Evolutionary conservation across 2,888 invertebrate genomes (phyloP).

Genomic region (Pheosia tremula): DNA sequence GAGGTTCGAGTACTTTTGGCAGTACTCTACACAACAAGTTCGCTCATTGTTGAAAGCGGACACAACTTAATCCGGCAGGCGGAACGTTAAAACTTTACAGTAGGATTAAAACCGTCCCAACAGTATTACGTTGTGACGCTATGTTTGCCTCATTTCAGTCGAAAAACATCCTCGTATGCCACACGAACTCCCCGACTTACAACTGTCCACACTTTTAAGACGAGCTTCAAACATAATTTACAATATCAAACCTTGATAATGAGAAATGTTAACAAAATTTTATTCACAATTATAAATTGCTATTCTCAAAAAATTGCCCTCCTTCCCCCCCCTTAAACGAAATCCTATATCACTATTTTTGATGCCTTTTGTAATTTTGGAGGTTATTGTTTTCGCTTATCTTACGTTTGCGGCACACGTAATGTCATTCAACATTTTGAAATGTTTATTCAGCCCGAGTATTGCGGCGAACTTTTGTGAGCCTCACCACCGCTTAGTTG

Average conservation of each 20-base stretch:
- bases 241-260: not conserved
- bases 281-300: too few species aligned
- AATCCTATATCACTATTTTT: too few species aligned
- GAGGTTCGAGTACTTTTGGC: not conserved
- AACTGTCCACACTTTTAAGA: conserved; percentile 45
- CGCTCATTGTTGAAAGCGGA: not conserved
- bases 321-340: too few species aligned
- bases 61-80: not conserved
- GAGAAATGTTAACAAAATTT: too few species aligned
- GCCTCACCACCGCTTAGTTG: conserved; percentile 40
- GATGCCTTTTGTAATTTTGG: too few species aligned
- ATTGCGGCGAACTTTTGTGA: conserved; percentile 41
- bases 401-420: not conserved
- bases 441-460: conserved; percentile 48
- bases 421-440: conserved; percentile 46
- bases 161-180: conserved; percentile 46
- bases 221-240: not conserved
- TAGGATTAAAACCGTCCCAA: conserved; percentile 25
- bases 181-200: conserved; percentile 39
- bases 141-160: conserved; percentile 38
- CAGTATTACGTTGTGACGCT: not conserved
- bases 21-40: not conserved
- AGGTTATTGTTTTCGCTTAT: not conserved
- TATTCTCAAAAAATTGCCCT: too few species aligned
- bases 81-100: conserved; percentile 17